phyloP scores from a whole-genome alignment of 2,888 invertebrate genomes.

The Drosophila monieri region DNA sequence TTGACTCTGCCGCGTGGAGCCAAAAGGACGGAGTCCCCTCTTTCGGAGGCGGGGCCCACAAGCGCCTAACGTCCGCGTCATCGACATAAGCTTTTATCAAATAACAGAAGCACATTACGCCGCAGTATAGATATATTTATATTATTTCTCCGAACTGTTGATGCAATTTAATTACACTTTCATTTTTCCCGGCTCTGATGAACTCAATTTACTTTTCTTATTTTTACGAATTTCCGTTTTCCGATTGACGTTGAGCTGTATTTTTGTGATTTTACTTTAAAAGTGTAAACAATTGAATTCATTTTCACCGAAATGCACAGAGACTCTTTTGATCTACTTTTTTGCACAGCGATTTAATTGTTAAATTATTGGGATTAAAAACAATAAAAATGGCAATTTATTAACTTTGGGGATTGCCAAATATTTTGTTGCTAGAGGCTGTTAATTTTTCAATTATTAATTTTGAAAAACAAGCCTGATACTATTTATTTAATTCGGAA shows the following conservation, averaged over 20 bases:
- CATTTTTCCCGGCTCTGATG: constrained; percentile 7
- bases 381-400: neutral
- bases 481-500: neutral
- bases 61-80: constrained; percentile 54
- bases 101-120: constrained; percentile 56
- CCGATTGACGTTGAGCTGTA: constrained; percentile 1
- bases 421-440: neutral
- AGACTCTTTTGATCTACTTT: neutral
- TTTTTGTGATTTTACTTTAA: neutral
- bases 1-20: constrained; percentile 53
- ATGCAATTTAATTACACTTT: constrained; percentile 61
- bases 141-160: constrained; percentile 21
- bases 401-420: neutral
- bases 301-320: neutral
- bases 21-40: constrained; percentile 8
- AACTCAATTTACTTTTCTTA: constrained; percentile 18
- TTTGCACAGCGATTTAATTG: neutral
- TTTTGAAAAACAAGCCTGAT: neutral
- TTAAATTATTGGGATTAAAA: neutral
- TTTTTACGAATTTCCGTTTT: constrained; percentile 1
- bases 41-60: constrained; percentile 22
- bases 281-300: neutral
- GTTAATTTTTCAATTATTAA: too few species aligned
- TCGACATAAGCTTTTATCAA: constrained; percentile 65
- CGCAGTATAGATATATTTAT: constrained; percentile 20